A percentile compares a stretch with the other conserved stretches of the same genome.
Conservation (phyloP, 2,113 vertebrate species). For the Tretioscincus oriximinensis region DNA sequence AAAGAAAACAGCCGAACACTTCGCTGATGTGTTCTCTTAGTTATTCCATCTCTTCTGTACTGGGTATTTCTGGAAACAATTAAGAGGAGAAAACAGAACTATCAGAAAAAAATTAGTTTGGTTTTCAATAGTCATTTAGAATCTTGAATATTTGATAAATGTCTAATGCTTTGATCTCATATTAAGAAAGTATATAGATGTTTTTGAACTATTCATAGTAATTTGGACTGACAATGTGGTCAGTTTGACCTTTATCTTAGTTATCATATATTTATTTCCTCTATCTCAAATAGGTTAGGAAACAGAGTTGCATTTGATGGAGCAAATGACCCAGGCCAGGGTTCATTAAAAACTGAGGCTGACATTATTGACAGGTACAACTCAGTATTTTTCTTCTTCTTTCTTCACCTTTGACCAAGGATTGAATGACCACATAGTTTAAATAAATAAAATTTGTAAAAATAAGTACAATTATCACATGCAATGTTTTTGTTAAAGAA, state of each 20-base stretch:
- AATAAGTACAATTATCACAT: too few relatives aligned
- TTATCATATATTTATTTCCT: not conserved
- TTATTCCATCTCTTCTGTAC: not conserved
- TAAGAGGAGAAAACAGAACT: not conserved
- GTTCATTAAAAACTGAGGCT: constrained; percentile 48
- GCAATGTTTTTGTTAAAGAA: too few relatives aligned
- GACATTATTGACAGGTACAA: constrained; percentile 76
- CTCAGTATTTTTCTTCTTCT: constrained; percentile 11
- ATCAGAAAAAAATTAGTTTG: not conserved
- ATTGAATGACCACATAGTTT: too few relatives aligned
- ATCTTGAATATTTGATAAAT: not conserved
- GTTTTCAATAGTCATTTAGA: not conserved
- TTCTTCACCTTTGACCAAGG: too few relatives aligned
- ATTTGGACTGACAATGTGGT: not conserved
- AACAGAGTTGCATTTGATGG: too few relatives aligned
- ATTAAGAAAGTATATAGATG: not conserved
- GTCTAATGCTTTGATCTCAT: not conserved
- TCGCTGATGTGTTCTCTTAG: too few relatives aligned
- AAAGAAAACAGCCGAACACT: too few relatives aligned
- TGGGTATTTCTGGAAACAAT: not conserved
- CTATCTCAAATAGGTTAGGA: too few relatives aligned
- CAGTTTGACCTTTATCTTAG: too few relatives aligned
- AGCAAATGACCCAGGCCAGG: too few relatives aligned
- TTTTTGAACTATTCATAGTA: not conserved
- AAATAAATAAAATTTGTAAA: too few relatives aligned